A percentile compares a stretch with the other conserved stretches of the same genome.
Evolutionary conservation across 92 coral and sea anemone genomes (phyloP).

Genomic region (Palythoa caribaeorum): DNA sequence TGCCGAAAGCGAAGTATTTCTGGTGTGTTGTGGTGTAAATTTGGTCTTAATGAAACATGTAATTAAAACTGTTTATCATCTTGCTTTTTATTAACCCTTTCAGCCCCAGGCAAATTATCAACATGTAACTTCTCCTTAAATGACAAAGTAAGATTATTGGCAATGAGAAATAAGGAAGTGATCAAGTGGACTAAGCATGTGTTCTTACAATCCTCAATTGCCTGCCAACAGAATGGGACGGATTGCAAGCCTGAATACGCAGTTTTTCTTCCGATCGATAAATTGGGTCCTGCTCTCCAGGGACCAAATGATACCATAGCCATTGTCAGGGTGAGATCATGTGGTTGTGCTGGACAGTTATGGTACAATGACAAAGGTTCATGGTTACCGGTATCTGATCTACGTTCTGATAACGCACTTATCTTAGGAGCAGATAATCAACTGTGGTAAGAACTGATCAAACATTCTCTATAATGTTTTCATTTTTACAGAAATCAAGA

Average conservation of each 20-base stretch:
- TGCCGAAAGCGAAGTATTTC: too few species aligned
- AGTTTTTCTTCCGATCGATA: neutral
- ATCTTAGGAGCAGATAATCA: constrained; percentile 5
- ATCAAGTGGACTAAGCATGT: too few species aligned
- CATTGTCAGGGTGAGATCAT: neutral
- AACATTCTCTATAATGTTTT: neutral
- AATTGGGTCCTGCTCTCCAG: neutral
- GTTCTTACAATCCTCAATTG: neutral
- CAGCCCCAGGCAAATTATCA: too few species aligned
- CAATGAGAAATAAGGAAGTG: too few species aligned
- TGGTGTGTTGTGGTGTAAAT: too few species aligned
- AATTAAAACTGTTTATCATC: too few species aligned
- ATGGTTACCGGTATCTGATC: constrained; percentile 4
- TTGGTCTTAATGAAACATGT: too few species aligned
- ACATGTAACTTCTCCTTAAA: too few species aligned
- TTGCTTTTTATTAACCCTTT: too few species aligned
- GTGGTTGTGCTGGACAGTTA: constrained; percentile 2
- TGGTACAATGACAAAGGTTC: neutral
- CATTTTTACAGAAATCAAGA: too few species aligned
- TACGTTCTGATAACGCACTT: neutral
- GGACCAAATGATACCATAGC: neutral
- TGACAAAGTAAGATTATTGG: too few species aligned
- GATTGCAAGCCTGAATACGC: neutral
- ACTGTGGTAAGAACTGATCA: neutral
- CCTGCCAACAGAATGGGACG: neutral